A percentile compares a stretch with the other conserved stretches of the same genome.
Conservation (phyloP, 2,113 vertebrate species). For the Amblyopsis rosae region DNA sequence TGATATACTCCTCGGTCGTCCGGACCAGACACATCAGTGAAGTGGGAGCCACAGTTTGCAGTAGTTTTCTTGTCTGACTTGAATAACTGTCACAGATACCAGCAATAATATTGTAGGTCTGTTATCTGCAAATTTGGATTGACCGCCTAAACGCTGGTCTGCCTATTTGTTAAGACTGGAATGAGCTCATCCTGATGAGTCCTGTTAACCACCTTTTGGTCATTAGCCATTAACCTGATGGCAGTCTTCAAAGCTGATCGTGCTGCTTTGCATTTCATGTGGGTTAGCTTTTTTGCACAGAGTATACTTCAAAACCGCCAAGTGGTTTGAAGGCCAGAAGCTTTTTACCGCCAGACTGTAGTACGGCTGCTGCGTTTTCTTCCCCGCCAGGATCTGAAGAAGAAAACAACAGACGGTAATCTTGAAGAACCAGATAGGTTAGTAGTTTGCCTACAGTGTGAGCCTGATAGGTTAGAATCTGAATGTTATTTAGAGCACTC, state of each 20-base stretch:
- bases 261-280: slow-evolving; percentile 27
- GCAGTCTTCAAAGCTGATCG: slow-evolving; percentile 28
- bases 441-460: slow-evolving; percentile 21
- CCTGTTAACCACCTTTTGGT: slow-evolving; percentile 31
- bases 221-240: slow-evolving; percentile 53
- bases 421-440: slow-evolving; percentile 60
- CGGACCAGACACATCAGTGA: background rate
- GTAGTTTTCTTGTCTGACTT: background rate
- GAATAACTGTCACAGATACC: background rate
- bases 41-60: background rate
- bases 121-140: slow-evolving; percentile 20
- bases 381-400: slow-evolving; percentile 23
- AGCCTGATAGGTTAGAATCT: slow-evolving; percentile 26
- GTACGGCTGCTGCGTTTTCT: slow-evolving; percentile 17
- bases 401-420: slow-evolving; percentile 46
- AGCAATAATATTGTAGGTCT: background rate
- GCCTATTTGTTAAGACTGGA: slow-evolving; percentile 39
- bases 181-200: slow-evolving; percentile 50
- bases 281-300: slow-evolving; percentile 2
- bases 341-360: slow-evolving; percentile 29
- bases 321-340: slow-evolving; percentile 12
- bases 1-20: background rate
- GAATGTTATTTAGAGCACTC: slow-evolving; percentile 24
- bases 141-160: slow-evolving; percentile 45
- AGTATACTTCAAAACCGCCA: slow-evolving; percentile 10